Percentiles rank a stretch among this genome's conserved stretches.
phyloP scores from a whole-genome alignment of 2,888 invertebrate species.

The Drosophila sordidula region DNA sequence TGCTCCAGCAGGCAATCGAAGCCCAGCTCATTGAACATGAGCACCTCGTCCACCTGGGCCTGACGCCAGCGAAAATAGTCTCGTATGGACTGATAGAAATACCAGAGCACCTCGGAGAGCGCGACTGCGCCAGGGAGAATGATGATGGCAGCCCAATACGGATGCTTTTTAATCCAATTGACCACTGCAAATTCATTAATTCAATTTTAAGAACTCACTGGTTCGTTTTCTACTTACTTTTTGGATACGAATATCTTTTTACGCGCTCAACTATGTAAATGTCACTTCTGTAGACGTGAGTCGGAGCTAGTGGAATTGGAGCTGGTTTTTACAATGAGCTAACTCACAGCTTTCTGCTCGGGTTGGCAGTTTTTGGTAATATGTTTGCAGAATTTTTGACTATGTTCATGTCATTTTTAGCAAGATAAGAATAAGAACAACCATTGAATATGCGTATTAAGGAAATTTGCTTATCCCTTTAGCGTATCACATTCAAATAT shows the following conservation, averaged over 20 bases:
- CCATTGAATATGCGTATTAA: not conserved
- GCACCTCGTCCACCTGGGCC: slow-evolving; percentile 11
- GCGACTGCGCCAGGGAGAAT: slow-evolving; percentile 40
- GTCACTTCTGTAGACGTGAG: not conserved
- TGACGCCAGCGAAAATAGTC: not conserved
- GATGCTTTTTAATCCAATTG: slow-evolving; percentile 25
- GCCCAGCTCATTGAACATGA: slow-evolving; percentile 35
- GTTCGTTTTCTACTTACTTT: slow-evolving; percentile 1
- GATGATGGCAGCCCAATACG: slow-evolving; percentile 35
- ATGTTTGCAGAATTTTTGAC: not conserved
- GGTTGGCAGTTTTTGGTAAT: not conserved
- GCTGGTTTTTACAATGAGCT: not conserved
- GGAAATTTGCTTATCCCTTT: not conserved
- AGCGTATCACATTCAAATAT: not conserved
- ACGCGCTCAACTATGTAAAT: not conserved
- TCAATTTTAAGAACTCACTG: not conserved
- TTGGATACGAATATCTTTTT: not conserved
- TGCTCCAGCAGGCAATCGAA: slow-evolving; percentile 12
- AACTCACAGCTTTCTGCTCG: not conserved
- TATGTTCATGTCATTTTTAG: not conserved
- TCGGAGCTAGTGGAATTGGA: not conserved
- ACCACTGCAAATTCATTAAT: slow-evolving; percentile 5
- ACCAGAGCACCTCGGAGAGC: slow-evolving; percentile 38
- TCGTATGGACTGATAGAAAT: not conserved
- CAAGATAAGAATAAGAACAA: not conserved